Base-by-base conservation (phyloP, 37 sponge, comb jelly and placozoan species). In the Mnemiopsis leidyi region DNA sequence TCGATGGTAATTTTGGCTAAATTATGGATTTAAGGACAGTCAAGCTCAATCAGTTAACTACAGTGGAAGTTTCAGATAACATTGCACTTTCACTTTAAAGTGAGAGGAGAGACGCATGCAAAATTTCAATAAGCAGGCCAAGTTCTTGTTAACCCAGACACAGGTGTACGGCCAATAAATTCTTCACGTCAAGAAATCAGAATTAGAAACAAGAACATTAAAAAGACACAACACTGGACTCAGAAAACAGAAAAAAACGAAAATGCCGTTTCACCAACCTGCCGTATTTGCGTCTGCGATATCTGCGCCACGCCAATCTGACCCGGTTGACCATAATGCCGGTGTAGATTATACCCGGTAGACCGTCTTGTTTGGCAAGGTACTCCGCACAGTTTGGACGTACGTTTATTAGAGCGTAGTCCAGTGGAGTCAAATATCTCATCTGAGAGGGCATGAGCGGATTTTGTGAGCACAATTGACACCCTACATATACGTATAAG, bases 301-400 rank as follows among this genome's bases (percentile, higher is more conserved):
- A 85, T 21, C 90, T 35, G 33, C 90, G 40, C 90, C 90, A 85
- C 23, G 90, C 90, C 61, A 85, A n/a, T 7, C 90, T 35, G 90
- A 85, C 39, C 24, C 90, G 38, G 26, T 85, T 85, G 0, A 37
- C 90, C 61, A 85, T 38, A 29, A 85, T 39, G 5, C 90, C 90
- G 29, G 90, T 85, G 61, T 85, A 85, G 61, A 85, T 85, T n/a
- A 85, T 85, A n/a, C 90, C 90, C 2, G 90, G 90, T 16, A 85
- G 48, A 38, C n/a, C 90, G 26, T 39, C 39, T 2, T 85, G 23
- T 38, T 38, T 40, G 0, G 90, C 90, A 40, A 85, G 48, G 90
- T 36, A 85, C 36, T 85, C 90, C 29, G 90, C 90, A 38, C 90
- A 85, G 90, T 85, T 85, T 1, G 90, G 90, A 0, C 90, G 90